A percentile compares a stretch with the other conserved stretches of the same genome.
phyloP scores from a whole-genome alignment of 1,140 invertebrate genomes.

The Brachystomella parvula region DNA sequence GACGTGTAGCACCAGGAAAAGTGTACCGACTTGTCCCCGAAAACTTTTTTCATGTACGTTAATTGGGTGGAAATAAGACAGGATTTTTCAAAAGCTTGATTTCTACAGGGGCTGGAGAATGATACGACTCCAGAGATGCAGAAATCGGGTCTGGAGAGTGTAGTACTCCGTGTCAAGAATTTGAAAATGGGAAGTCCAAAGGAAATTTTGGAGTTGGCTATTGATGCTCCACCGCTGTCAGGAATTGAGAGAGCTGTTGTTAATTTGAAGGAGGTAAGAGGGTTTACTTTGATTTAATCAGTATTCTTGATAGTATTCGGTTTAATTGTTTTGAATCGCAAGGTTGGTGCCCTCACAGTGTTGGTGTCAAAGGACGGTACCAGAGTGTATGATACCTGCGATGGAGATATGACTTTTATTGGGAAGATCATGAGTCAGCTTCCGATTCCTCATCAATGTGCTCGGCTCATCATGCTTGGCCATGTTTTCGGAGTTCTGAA shows the following conservation, averaged over 20 bases:
- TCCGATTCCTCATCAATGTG: slow-evolving; percentile 70
- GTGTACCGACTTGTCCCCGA: slow-evolving; percentile 75
- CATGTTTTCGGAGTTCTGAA: slow-evolving; percentile 76
- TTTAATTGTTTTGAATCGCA: not conserved
- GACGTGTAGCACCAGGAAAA: slow-evolving; percentile 72
- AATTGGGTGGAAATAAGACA: not conserved
- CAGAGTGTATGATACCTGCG: slow-evolving; percentile 50
- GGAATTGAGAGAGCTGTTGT: slow-evolving; percentile 75
- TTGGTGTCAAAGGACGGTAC: slow-evolving; percentile 38
- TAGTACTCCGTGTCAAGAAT: slow-evolving; percentile 72
- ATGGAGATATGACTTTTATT: slow-evolving; percentile 85
- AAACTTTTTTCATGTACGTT: slow-evolving; percentile 56
- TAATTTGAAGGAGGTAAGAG: slow-evolving; percentile 70
- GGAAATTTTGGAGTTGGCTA: slow-evolving; percentile 67
- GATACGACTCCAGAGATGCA: slow-evolving; percentile 66
- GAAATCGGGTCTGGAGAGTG: slow-evolving; percentile 66
- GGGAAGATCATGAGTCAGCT: slow-evolving; percentile 72
- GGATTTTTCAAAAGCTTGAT: not conserved
- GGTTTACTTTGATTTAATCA: not conserved
- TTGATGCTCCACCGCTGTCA: slow-evolving; percentile 75
- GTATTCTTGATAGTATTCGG: not conserved
- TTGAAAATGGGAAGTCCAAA: slow-evolving; percentile 76
- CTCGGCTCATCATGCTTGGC: slow-evolving; percentile 79
- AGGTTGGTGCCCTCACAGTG: slow-evolving; percentile 29
- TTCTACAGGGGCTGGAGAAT: slow-evolving; percentile 46